Conservation (phyloP, 2,888 invertebrate species). For the Seira ritae region DNA sequence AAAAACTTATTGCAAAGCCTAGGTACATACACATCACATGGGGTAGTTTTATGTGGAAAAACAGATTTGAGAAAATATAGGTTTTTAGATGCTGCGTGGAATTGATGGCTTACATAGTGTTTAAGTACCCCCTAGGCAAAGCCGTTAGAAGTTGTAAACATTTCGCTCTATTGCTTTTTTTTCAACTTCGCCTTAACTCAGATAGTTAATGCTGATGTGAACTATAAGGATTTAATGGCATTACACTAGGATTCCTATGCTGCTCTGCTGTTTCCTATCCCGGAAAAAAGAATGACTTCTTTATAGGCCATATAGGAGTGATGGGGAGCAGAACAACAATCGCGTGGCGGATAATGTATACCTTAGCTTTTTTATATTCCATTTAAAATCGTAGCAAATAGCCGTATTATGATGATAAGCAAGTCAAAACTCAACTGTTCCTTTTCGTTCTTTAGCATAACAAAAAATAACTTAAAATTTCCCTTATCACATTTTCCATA, state of each 20-base stretch:
- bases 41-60: constrained; percentile 17
- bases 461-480: no score
- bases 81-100: constrained; percentile 31
- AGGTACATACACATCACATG: not conserved
- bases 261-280: not conserved
- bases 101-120: constrained; percentile 57
- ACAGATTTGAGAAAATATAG: constrained; percentile 46
- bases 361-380: not conserved
- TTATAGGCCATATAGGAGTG: not conserved
- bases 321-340: not conserved
- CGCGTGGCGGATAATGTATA: no score
- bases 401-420: constrained; percentile 17
- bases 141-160: constrained; percentile 64
- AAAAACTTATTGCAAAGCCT: constrained; percentile 11
- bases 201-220: constrained; percentile 4
- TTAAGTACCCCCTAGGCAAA: constrained; percentile 62
- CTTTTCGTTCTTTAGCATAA: no score
- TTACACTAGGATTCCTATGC: not conserved
- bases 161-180: constrained; percentile 61
- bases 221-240: constrained; percentile 29
- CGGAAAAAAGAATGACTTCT: constrained; percentile 12
- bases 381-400: no score
- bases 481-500: no score
- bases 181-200: constrained; percentile 51
- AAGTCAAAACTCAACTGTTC: not conserved